Percentiles rank a stretch among this genome's conserved stretches.
Evolutionary conservation across 2,113 vertebrate genomes (phyloP).

Genomic region (Gymnorhina tibicen): DNA sequence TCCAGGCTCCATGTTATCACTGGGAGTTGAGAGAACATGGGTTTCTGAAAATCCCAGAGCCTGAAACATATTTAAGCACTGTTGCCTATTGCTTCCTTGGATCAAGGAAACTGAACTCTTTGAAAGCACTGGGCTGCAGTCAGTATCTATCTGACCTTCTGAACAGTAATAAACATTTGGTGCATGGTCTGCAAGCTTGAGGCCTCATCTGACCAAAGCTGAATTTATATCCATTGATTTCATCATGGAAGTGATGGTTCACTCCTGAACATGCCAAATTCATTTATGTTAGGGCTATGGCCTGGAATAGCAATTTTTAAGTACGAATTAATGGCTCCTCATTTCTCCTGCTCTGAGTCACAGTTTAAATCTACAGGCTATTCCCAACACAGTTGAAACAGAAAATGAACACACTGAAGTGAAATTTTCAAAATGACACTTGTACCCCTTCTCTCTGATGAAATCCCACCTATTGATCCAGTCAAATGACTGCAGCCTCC

Average conservation of each 20-base stretch:
- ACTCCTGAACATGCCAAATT: not conserved
- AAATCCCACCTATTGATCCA: conserved; percentile 39
- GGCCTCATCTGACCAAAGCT: conserved; percentile 1
- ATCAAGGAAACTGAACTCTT: not conserved
- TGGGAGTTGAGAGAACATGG: not conserved
- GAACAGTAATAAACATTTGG: not conserved
- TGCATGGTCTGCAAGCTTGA: conserved; percentile 7
- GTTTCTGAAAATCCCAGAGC: not conserved
- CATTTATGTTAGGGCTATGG: not conserved
- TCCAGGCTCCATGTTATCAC: not conserved
- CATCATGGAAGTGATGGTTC: not conserved
- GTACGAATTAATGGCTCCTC: not conserved
- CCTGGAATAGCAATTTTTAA: not conserved
- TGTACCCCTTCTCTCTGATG: conserved; percentile 10
- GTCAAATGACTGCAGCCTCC: not conserved
- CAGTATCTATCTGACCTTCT: not conserved
- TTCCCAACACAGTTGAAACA: conserved; percentile 1
- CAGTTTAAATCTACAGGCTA: conserved; percentile 6
- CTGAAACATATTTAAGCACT: not conserved
- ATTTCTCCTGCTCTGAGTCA: conserved; percentile 5
- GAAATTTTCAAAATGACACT: conserved; percentile 31
- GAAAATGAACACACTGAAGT: not conserved
- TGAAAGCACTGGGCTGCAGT: not conserved
- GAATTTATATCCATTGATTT: conserved; percentile 15
- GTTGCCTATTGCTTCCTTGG: not conserved